A percentile compares a stretch with the other conserved stretches of the same genome.
Evolutionary conservation across 2,797 vertebrate species (phyloP).

Genomic region (Yasuhikotakia modesta): DNA sequence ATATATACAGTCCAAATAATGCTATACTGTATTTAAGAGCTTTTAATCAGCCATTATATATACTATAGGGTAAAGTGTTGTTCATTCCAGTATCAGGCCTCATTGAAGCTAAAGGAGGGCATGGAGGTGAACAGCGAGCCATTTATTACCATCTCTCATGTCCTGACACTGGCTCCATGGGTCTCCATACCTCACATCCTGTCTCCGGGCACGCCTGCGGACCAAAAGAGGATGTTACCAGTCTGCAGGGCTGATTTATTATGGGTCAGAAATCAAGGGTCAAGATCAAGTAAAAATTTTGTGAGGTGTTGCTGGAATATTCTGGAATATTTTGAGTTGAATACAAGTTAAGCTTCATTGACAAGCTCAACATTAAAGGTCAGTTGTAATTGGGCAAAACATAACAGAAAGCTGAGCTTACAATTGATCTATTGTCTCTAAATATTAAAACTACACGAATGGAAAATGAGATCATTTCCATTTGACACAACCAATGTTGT

Average conservation of each 20-base stretch:
- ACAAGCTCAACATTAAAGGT: not conserved
- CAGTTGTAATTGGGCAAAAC: not conserved
- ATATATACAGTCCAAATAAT: no score
- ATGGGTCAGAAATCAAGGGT: no score
- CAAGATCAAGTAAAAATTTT: no score
- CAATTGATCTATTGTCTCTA: not conserved
- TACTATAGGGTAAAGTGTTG: slow-evolving; percentile 8
- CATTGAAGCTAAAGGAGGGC: slow-evolving; percentile 15
- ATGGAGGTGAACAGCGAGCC: not conserved
- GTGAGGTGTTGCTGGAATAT: not conserved
- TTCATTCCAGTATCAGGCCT: not conserved
- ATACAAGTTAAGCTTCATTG: not conserved
- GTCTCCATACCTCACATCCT: no score
- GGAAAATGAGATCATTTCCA: not conserved
- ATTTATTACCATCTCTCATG: slow-evolving; percentile 75
- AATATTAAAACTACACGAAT: not conserved
- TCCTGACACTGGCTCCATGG: slow-evolving; percentile 81
- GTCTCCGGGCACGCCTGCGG: no score
- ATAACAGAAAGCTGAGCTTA: not conserved
- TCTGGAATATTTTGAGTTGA: not conserved
- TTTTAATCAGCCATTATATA: not conserved
- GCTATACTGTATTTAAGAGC: not conserved
- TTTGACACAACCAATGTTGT: not conserved
- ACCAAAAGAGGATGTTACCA: slow-evolving; percentile 47
- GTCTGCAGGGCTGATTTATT: slow-evolving; percentile 11